These are phyloP conservation scores for Corynorhinus townsendii DNA, from an alignment of 2,113 vertebrate genomes.

Conservation along the genomic window DNA sequence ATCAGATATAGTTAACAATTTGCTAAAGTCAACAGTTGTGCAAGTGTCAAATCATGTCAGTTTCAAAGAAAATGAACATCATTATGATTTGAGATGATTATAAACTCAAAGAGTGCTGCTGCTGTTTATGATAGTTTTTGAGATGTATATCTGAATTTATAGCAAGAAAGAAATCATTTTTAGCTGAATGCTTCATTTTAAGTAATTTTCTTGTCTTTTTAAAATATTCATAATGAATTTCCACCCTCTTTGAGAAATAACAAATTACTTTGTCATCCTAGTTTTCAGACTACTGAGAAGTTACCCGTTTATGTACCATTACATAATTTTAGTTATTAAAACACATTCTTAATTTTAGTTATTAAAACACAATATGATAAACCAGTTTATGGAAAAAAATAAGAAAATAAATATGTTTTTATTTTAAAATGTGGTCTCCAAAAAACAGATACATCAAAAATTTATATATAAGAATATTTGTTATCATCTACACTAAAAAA, in stretches of 20 bases:
- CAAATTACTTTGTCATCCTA: background rate
- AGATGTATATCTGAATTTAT: background rate
- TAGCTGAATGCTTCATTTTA: background rate
- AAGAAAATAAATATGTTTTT: background rate
- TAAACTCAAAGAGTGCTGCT: background rate
- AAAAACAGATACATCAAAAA: background rate
- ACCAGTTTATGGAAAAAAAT: background rate
- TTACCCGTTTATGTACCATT: background rate
- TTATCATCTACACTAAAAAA: too few species aligned
- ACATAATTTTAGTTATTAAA: background rate
- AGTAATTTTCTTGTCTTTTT: background rate
- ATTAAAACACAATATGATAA: background rate
- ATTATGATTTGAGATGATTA: background rate
- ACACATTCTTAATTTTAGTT: background rate
- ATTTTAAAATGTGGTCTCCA: background rate
- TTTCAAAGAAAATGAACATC: slow-evolving; percentile 36
- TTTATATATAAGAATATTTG: background rate
- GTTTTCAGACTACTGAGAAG: background rate
- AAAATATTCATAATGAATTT: background rate
- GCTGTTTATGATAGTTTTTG: background rate
- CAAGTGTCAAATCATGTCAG: slow-evolving; percentile 22
- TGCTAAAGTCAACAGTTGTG: slow-evolving; percentile 26
- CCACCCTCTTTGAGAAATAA: background rate
- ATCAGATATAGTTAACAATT: background rate
- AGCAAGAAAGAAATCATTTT: background rate